Base-by-base conservation (phyloP, 2,797 vertebrate species). In the Prionace glauca region DNA sequence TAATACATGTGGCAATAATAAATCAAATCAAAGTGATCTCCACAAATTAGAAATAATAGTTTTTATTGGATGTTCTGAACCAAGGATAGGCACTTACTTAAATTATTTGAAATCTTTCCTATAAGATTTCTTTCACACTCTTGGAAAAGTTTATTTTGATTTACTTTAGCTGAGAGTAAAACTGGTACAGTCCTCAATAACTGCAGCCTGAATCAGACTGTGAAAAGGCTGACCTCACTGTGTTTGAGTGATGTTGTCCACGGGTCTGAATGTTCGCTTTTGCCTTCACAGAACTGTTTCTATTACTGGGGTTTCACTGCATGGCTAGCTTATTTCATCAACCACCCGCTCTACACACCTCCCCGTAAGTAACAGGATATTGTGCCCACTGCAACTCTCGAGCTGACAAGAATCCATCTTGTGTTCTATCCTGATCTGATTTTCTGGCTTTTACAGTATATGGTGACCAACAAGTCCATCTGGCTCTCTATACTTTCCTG, bases 281-380 rank as follows among this genome's bases (percentile, higher is more conserved):
- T 95, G 29, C 41, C 96, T 96, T 96, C 96, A 96, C 97, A 99
- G 98, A 98, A 99, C 96, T 99, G 98, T 96, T 96, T 97, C 22
- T 99, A 98, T 97, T 99, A 99, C 96, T 99, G 98, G 98, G 97
- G 98, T n/a, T 98, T 98, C 97, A 98, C 98, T 96, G 98, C 98
- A 79, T 99, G 98, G 98, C 96, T 98, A 96, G 98, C 98, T 41
- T 99, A 98, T 96, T 98, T 98, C 95, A 98, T 99, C 96, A 99
- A 99, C 97, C 98, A 99, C 95, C 98, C 98, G 95, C 98, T 99
- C 96, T 99, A 99, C 96, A 99, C 98, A 91, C 98, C 98, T 95
- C 98, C 98, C 96, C 97, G 98, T 99, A 97, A 98, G 98, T 97
- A 96, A 77, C 84, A 96, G 95, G 96, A 94, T 24, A 36, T 95